These are phyloP conservation scores for Drosophila phalerata DNA, from an alignment of 2,888 invertebrate species.

Conservation along the genomic window DNA sequence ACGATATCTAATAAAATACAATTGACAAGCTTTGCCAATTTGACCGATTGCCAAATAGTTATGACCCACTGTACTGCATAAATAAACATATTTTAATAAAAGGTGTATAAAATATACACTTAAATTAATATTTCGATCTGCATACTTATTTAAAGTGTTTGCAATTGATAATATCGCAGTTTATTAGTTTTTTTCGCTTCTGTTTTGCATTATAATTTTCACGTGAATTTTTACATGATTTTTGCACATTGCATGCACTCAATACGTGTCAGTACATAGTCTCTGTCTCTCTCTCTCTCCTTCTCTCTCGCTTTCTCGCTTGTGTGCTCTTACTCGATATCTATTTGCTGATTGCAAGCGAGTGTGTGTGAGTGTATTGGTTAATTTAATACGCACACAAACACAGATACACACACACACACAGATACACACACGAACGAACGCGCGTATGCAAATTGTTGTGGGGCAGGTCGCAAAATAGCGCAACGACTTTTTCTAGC, in stretches of 20 bases:
- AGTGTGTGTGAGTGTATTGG: background rate
- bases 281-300: background rate
- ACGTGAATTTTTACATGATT: conserved; percentile 63
- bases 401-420: conserved; percentile 42
- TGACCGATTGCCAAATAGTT: conserved; percentile 15
- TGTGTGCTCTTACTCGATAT: conserved; percentile 24
- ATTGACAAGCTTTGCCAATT: conserved; percentile 12
- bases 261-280: conserved; percentile 32
- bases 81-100: background rate
- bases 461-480: conserved; percentile 76
- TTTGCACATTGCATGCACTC: conserved; percentile 57
- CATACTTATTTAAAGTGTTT: conserved; percentile 6
- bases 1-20: background rate
- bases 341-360: conserved; percentile 18
- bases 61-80: conserved; percentile 8
- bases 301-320: background rate
- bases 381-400: conserved; percentile 35
- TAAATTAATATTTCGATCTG: conserved; percentile 5
- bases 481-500: conserved; percentile 46
- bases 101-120: background rate
- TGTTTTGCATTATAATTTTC: conserved; percentile 24
- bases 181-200: conserved; percentile 11
- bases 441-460: conserved; percentile 68
- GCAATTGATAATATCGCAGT: conserved; percentile 21
- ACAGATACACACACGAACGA: background rate